Percentiles rank a stretch among this genome's conserved stretches.
These are phyloP conservation scores for Amphimedon queenslandica DNA, from an alignment of 37 sponge, comb jelly and placozoan genomes.

Conservation along the genomic window DNA sequence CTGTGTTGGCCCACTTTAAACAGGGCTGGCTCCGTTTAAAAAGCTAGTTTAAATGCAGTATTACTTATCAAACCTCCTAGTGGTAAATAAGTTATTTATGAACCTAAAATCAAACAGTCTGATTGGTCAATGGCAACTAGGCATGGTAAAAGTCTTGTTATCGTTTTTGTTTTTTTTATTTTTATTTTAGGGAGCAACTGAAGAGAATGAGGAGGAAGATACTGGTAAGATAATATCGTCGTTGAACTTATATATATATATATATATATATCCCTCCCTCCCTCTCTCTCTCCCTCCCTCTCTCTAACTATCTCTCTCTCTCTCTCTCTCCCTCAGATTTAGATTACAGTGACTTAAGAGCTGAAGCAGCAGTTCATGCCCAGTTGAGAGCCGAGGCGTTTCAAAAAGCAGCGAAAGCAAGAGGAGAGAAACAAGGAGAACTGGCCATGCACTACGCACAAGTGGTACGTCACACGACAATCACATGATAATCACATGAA, in stretches of 20 bases:
- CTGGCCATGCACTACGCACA: conserved; percentile 60
- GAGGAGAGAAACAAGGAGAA: conserved; percentile 39
- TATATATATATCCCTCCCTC: background rate
- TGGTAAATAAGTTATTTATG: no score
- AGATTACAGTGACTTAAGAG: conserved; percentile 60
- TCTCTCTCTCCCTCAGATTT: background rate
- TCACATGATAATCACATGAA: background rate
- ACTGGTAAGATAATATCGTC: no score
- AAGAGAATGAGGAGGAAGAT: no score
- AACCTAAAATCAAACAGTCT: no score
- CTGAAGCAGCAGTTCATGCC: conserved; percentile 81
- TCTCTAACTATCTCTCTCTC: conserved; percentile 7
- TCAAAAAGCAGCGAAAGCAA: conserved; percentile 74
- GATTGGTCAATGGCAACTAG: no score
- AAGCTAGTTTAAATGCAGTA: no score
- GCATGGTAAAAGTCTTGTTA: no score
- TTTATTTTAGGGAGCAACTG: no score
- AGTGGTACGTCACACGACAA: conserved; percentile 66
- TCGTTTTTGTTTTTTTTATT: background rate
- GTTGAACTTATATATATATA: no score
- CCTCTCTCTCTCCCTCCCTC: conserved; percentile 1
- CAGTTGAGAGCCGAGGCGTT: conserved; percentile 64
- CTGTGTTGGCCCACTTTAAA: no score
- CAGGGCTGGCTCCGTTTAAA: no score
- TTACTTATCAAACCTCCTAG: no score